Conservation (phyloP, 2,888 invertebrate species). For the Drosophila atroscutellata region DNA sequence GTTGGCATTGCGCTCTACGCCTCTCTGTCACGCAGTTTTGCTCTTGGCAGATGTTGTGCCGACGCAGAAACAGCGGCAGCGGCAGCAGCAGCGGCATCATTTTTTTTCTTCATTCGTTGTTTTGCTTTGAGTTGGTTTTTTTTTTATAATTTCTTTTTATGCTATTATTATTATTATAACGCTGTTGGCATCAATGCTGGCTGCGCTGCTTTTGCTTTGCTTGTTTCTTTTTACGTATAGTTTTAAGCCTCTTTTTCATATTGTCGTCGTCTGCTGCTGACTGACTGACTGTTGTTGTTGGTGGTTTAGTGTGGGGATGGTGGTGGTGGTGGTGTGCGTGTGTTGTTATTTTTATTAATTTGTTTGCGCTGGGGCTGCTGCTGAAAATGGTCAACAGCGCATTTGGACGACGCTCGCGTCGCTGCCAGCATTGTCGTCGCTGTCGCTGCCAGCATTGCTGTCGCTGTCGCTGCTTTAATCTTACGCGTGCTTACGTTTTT, state of each 20-base stretch:
- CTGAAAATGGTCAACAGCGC: conserved; percentile 72
- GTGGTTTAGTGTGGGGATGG: conserved; percentile 15
- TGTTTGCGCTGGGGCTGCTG: conserved; percentile 69
- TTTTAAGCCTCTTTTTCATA: conserved; percentile 70
- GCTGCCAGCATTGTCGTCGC: conserved; percentile 39
- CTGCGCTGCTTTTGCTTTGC: conserved; percentile 51
- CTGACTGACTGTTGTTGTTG: conserved; percentile 14
- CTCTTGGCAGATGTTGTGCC: conserved; percentile 45
- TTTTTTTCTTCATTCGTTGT: conserved; percentile 54
- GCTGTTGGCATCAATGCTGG: conserved; percentile 56
- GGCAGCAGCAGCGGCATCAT: conserved; percentile 49
- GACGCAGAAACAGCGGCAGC: conserved; percentile 18
- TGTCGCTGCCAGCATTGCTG: conserved; percentile 38
- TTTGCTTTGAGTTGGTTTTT: conserved; percentile 65
- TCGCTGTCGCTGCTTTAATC: conserved; percentile 67
- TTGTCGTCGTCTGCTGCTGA: conserved; percentile 53
- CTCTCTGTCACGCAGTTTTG: conserved; percentile 33
- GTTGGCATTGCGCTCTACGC: conserved; percentile 33
- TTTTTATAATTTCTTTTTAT: conserved; percentile 72
- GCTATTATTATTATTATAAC: conserved; percentile 76
- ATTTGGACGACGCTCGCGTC: conserved; percentile 38
- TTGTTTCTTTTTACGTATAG: conserved; percentile 60
- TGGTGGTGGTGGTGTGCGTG: conserved; percentile 55
- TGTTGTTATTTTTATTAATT: conserved; percentile 81
- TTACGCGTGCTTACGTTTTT: conserved; percentile 71